Conservation (phyloP, 2,113 vertebrate species). For the Cyprinodon brontotheroides region DNA sequence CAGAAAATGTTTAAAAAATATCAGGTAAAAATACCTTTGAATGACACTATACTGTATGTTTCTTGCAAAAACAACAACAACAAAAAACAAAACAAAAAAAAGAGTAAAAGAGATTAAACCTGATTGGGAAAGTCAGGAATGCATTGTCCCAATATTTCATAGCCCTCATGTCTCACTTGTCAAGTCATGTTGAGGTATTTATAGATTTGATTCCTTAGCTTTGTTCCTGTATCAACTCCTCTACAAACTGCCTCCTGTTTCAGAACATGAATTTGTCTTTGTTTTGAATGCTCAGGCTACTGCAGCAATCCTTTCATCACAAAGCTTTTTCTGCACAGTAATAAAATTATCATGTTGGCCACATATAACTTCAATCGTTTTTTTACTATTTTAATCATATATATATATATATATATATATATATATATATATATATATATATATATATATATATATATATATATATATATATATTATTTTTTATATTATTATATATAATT, state of each 20-base stretch:
- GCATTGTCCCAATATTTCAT: conserved; percentile 67
- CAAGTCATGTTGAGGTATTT: conserved; percentile 81
- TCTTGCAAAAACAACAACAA: not conserved
- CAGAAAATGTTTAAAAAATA: no score
- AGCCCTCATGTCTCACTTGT: conserved; percentile 74
- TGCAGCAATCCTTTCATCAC: not conserved
- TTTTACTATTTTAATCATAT: no score
- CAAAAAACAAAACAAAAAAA: not conserved
- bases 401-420: no score
- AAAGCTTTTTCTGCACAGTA: not conserved
- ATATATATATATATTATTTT: no score
- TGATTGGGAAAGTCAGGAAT: conserved; percentile 60
- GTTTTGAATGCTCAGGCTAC: conserved; percentile 9
- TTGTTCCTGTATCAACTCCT: conserved; percentile 53
- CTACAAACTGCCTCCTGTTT: conserved; percentile 22
- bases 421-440: no score
- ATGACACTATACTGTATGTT: not conserved
- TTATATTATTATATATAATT: no score
- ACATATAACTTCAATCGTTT: no score
- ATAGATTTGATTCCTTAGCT: conserved; percentile 66
- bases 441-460: no score
- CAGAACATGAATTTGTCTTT: not conserved
- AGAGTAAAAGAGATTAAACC: conserved; percentile 21
- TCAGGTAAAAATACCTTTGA: not conserved
- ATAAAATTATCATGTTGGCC: not conserved